These are phyloP conservation scores for Bombus confusus DNA, from an alignment of 1,140 invertebrate species.

Conservation along the genomic window DNA sequence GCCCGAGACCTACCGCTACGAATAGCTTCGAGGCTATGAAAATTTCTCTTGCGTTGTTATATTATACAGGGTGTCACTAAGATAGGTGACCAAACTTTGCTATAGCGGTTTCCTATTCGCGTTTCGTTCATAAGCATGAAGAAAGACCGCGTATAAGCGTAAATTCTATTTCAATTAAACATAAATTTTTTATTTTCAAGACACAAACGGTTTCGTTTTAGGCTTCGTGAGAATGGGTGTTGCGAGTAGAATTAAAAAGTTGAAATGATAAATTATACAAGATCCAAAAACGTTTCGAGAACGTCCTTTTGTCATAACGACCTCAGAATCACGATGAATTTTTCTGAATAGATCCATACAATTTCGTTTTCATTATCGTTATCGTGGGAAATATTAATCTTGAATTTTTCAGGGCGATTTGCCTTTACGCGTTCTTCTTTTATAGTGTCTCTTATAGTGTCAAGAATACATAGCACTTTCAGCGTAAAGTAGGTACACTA, in stretches of 20 bases:
- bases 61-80: neutral
- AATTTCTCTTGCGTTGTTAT: constrained; percentile 12
- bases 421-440: neutral
- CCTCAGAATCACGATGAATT: neutral
- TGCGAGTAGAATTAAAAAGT: neutral
- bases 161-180: no score
- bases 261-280: neutral
- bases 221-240: neutral
- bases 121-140: no score
- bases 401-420: no score
- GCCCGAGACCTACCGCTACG: constrained; percentile 43
- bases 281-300: neutral
- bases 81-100: neutral
- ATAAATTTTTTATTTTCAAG: neutral
- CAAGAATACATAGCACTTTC: no score
- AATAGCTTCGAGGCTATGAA: constrained; percentile 36
- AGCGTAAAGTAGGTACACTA: neutral
- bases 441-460: no score
- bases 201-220: neutral
- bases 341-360: neutral
- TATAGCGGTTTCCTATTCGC: neutral
- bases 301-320: no score
- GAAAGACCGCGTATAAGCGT: no score
- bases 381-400: no score
- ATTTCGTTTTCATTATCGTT: no score